Percentiles rank a stretch among this genome's conserved stretches.
These are phyloP conservation scores for Chironomus tepperi DNA, from an alignment of 1,140 invertebrate species.

Conservation along the genomic window DNA sequence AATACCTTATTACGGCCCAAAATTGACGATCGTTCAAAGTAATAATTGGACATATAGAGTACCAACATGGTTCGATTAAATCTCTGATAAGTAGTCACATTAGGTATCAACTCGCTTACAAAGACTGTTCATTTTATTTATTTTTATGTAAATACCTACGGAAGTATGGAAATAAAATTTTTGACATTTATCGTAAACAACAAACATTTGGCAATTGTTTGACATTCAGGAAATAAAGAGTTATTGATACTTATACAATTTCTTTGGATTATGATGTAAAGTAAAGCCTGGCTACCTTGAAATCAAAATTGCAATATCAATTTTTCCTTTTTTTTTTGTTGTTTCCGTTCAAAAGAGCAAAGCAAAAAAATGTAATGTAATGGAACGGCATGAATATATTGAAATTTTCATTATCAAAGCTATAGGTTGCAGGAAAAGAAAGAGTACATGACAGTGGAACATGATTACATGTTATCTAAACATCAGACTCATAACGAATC, in stretches of 20 bases:
- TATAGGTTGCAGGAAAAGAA: neutral
- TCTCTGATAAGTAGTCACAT: no score
- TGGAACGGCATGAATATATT: neutral
- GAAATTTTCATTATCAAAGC: neutral
- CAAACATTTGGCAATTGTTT: no score
- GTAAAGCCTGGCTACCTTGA: neutral
- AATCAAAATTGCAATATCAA: neutral
- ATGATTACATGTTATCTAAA: neutral
- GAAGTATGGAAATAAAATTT: neutral
- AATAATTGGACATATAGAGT: slow-evolving; percentile 79
- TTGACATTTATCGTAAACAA: no score
- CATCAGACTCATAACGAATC: neutral
- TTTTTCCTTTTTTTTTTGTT: neutral
- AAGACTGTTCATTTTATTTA: neutral
- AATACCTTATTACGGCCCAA: slow-evolving; percentile 87
- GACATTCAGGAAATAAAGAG: no score
- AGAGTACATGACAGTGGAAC: neutral
- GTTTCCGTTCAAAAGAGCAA: no score
- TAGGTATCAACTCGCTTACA: neutral
- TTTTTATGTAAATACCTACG: neutral
- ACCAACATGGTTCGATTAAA: slow-evolving; percentile 36
- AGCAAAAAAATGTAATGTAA: no score
- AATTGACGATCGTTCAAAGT: slow-evolving; percentile 67
- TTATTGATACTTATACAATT: no score
- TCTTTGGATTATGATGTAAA: neutral